These are phyloP conservation scores for Nysson spinosus DNA, from an alignment of 2,888 invertebrate genomes.

Conservation along the genomic window DNA sequence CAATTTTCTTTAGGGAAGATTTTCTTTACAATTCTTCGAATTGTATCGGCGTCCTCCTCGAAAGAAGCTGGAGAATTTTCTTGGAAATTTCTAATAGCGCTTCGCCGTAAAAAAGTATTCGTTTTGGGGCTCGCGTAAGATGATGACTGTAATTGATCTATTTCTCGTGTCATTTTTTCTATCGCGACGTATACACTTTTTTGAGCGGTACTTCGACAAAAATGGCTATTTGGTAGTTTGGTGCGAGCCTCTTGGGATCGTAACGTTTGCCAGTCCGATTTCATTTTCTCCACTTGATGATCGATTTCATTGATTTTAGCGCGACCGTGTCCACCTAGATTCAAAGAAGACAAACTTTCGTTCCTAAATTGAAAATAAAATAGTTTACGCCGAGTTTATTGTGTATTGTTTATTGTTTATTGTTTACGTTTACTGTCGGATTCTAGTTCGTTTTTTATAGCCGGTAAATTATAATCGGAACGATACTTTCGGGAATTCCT, in stretches of 20 bases:
- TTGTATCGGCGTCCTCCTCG: constrained; percentile 19
- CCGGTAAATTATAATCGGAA: constrained; percentile 25
- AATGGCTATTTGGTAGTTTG: constrained; percentile 28
- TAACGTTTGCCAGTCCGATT: constrained; percentile 53
- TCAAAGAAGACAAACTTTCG: not conserved
- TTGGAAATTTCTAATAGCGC: constrained; percentile 14
- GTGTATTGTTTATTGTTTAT: not conserved
- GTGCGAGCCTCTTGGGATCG: constrained; percentile 8
- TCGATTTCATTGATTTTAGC: constrained; percentile 21
- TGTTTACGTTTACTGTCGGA: not conserved
- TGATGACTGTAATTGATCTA: constrained; percentile 42
- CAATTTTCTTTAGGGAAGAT: constrained; percentile 34
- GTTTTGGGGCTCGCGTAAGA: constrained; percentile 28
- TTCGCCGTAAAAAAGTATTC: constrained; percentile 30
- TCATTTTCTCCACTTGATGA: constrained; percentile 38
- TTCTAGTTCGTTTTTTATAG: constrained; percentile 20
- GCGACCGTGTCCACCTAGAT: constrained; percentile 2
- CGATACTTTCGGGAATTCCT: not conserved
- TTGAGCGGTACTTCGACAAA: constrained; percentile 18
- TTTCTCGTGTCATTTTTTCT: constrained; percentile 44
- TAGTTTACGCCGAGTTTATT: constrained; percentile 9
- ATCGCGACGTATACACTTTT: constrained; percentile 51
- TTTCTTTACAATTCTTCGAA: constrained; percentile 12
- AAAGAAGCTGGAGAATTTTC: not conserved
- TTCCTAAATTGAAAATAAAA: not conserved